A percentile compares a stretch with the other conserved stretches of the same genome.
Evolutionary conservation across 2,113 vertebrate genomes (phyloP).

Genomic region (Crotalus horridus): DNA sequence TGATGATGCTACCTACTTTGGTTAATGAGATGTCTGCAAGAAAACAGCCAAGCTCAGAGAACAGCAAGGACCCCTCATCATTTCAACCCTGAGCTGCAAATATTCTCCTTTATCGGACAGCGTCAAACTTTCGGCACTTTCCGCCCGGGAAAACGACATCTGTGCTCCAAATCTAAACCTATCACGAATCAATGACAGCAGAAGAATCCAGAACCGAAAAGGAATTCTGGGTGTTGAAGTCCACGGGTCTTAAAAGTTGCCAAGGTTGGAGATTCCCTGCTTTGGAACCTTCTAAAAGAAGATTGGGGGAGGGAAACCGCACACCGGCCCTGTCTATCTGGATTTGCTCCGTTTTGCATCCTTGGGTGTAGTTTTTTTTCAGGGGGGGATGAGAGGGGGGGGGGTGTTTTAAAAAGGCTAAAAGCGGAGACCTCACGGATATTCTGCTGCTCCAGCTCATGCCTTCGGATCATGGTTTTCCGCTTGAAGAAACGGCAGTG

Average conservation of each 20-base stretch:
- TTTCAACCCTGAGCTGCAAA: no score
- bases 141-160: neutral
- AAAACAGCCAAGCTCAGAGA: no score
- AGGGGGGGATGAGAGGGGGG: no score
- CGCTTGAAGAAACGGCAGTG: conserved; percentile 94
- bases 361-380: neutral
- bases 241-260: no score
- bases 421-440: conserved; percentile 83
- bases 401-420: neutral
- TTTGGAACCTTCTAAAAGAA: neutral
- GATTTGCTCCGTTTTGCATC: no score
- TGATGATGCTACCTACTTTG: no score
- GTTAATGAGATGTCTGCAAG: no score
- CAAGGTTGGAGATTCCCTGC: neutral
- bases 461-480: conserved; percentile 89
- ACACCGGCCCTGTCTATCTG: neutral
- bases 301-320: neutral
- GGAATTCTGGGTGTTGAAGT: neutral
- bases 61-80: no score
- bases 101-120: no score
- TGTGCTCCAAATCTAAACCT: neutral
- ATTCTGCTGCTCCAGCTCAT: conserved; percentile 95
- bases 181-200: neutral
- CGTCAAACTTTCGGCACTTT: neutral
- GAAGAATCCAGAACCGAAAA: neutral